Evolutionary conservation across 2,888 invertebrate genomes (phyloP).

Genomic region (Scaptomyza caliginosa): DNA sequence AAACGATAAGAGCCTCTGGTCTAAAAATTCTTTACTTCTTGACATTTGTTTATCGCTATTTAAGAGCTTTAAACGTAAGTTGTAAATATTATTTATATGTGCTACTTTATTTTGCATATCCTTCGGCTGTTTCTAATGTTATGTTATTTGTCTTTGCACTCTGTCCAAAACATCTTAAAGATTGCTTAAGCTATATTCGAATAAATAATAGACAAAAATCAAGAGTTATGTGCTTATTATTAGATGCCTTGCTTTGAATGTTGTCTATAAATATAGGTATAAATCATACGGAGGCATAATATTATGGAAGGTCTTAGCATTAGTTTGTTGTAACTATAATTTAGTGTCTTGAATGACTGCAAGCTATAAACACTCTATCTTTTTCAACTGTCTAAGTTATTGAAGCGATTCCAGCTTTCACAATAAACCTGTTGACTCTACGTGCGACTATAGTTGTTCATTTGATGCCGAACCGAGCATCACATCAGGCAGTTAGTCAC

Average conservation of each 20-base stretch:
- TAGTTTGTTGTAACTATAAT: no score
- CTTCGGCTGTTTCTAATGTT: not conserved
- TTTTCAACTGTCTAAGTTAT: conserved; percentile 45
- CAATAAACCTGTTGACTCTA: conserved; percentile 10
- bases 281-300: no score
- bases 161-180: not conserved
- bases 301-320: no score
- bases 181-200: no score
- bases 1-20: conserved; percentile 1
- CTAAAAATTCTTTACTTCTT: not conserved
- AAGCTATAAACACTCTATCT: not conserved
- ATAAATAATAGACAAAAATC: no score
- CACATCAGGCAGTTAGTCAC: not conserved
- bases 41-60: conserved; percentile 10
- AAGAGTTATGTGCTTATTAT: no score
- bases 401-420: conserved; percentile 28
- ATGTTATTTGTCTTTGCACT: not conserved
- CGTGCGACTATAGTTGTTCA: conserved; percentile 33
- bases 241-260: no score
- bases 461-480: conserved; percentile 31
- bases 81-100: not conserved
- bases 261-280: no score
- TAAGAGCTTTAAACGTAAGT: conserved; percentile 7
- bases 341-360: not conserved
- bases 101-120: not conserved